Conservation (phyloP, 2,888 invertebrate genomes). For the Timema cristinae region DNA sequence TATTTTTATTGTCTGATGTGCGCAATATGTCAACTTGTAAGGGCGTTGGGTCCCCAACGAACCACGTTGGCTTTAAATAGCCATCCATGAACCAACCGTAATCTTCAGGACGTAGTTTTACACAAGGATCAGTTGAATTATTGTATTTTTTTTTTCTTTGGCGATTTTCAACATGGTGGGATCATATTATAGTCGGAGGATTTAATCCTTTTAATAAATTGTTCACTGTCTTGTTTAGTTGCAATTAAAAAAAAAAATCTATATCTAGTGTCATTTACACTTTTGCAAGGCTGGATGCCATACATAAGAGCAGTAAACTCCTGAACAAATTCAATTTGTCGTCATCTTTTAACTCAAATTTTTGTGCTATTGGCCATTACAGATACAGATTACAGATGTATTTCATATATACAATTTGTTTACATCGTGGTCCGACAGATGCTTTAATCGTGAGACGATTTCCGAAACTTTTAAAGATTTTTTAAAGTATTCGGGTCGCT, state of each 20-base stretch:
- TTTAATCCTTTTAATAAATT: constrained; percentile 15
- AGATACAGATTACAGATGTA: neutral
- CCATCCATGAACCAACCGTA: constrained; percentile 23
- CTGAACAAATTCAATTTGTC: neutral
- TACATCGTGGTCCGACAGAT: no score
- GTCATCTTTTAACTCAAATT: neutral
- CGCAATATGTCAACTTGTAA: constrained; percentile 7
- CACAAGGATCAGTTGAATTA: constrained; percentile 35
- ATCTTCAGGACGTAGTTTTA: constrained; percentile 3
- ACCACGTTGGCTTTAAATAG: constrained; percentile 17
- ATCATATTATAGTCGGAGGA: constrained; percentile 25
- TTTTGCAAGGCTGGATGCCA: no score
- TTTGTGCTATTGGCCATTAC: neutral
- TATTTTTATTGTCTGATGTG: neutral
- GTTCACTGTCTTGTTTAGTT: neutral
- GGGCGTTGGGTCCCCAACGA: constrained; percentile 32
- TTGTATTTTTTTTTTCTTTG: no score
- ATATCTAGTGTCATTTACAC: no score
- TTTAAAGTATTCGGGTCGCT: neutral
- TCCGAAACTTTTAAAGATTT: no score
- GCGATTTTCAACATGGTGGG: constrained; percentile 26
- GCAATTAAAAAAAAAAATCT: no score
- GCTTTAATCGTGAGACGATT: no score
- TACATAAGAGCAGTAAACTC: no score
- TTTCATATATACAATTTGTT: neutral